Evolutionary conservation across 2,113 vertebrate species (phyloP).

Genomic region (Ptilorrhoa leucosticta): DNA sequence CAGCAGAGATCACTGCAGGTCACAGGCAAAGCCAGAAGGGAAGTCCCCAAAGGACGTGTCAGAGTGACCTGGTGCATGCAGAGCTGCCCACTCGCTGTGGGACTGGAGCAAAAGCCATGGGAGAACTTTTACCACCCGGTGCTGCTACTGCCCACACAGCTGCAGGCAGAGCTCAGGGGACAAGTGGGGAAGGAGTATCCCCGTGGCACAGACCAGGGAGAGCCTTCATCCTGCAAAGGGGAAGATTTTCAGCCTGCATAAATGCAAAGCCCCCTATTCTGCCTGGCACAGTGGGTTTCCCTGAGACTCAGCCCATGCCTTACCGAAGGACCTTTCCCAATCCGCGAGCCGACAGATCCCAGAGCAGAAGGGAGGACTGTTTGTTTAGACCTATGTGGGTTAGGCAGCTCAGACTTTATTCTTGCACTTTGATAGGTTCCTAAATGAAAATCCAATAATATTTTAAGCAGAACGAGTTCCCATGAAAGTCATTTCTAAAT

Average conservation of each 20-base stretch:
- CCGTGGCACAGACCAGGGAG: not conserved
- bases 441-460: constrained; percentile 68
- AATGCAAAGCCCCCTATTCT: constrained; percentile 17
- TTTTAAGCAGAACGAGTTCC: constrained; percentile 65
- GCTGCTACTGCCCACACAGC: not conserved
- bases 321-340: constrained; percentile 11
- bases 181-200: not conserved
- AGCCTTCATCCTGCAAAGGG: not conserved
- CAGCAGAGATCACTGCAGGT: not conserved
- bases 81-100: not conserved
- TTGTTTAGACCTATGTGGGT: constrained; percentile 63
- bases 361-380: constrained; percentile 26
- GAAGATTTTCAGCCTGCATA: not conserved
- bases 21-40: not conserved
- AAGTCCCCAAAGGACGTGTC: not conserved
- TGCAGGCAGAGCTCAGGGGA: not conserved
- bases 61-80: not conserved
- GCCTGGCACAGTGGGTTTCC: not conserved
- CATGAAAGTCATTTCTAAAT: constrained; percentile 67
- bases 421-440: constrained; percentile 57
- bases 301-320: not conserved
- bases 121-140: not conserved
- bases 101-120: not conserved
- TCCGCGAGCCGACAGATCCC: not conserved
- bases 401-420: constrained; percentile 61